Conservation (phyloP, 2,113 vertebrate genomes). For the Garra rufa region DNA sequence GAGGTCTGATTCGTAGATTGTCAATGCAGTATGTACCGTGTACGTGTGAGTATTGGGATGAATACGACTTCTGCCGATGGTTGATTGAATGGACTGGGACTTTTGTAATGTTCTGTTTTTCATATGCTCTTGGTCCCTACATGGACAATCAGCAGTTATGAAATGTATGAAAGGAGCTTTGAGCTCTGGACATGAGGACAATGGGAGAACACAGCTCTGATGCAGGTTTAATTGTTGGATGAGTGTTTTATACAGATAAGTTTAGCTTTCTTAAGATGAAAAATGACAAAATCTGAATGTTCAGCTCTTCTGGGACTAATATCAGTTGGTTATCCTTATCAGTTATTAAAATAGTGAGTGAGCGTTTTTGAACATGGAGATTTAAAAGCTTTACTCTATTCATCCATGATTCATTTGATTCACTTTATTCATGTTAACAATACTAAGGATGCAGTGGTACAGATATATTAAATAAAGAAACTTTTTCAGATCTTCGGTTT, state of each 20-base stretch:
- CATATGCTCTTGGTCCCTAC: not conserved
- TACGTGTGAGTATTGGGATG: constrained; percentile 23
- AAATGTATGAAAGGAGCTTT: not conserved
- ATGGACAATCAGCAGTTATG: constrained; percentile 33
- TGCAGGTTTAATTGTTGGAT: not conserved
- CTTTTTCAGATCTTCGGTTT: constrained; percentile 35
- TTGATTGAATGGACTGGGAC: constrained; percentile 14
- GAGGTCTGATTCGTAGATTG: constrained; percentile 37
- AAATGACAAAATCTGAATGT: constrained; percentile 1
- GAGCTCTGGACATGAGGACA: constrained; percentile 5
- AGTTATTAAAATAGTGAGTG: not conserved
- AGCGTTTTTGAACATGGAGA: not conserved
- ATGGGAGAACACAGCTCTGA: not conserved
- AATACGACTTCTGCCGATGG: not conserved
- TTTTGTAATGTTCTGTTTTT: constrained; percentile 1
- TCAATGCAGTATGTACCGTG: constrained; percentile 28
- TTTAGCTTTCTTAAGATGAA: constrained; percentile 7
- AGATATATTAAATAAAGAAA: constrained; percentile 48
- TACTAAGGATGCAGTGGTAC: constrained; percentile 44
- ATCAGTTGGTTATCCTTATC: constrained; percentile 2
- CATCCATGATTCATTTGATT: constrained; percentile 23
- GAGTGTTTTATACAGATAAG: constrained; percentile 15
- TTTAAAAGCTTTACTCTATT: constrained; percentile 18
- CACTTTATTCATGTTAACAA: constrained; percentile 10
- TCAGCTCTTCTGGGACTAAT: not conserved